These are phyloP conservation scores for Laothoe populi DNA, from an alignment of 2,888 invertebrate species.

Conservation along the genomic window DNA sequence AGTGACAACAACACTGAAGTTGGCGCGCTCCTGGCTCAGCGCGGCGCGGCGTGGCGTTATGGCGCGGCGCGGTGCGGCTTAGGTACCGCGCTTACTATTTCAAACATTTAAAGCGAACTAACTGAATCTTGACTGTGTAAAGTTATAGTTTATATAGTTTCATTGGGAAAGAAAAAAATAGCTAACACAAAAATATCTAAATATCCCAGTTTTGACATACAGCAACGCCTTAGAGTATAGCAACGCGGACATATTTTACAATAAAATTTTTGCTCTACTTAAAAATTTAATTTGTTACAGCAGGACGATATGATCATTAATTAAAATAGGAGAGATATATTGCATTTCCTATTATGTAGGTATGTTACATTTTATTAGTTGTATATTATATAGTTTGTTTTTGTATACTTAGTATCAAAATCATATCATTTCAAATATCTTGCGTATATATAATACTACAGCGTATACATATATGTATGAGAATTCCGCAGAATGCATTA, in stretches of 20 bases:
- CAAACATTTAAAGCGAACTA: neutral
- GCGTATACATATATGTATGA: too few relatives aligned
- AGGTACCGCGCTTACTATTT: slow-evolving; percentile 1
- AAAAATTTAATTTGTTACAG: too few relatives aligned
- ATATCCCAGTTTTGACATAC: slow-evolving; percentile 13
- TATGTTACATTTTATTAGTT: neutral
- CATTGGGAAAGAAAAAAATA: too few relatives aligned
- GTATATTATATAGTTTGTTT: too few relatives aligned
- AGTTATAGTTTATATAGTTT: too few relatives aligned
- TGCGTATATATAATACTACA: too few relatives aligned
- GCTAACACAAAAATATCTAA: too few relatives aligned
- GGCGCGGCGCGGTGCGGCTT: neutral
- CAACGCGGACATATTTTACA: neutral
- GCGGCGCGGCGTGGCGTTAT: neutral
- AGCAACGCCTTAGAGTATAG: too few relatives aligned
- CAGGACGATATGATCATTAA: neutral
- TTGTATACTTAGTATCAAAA: too few relatives aligned
- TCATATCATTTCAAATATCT: neutral
- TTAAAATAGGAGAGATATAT: neutral
- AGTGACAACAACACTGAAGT: slow-evolving; percentile 82
- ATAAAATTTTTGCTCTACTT: slow-evolving; percentile 1
- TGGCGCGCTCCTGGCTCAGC: slow-evolving; percentile 56
- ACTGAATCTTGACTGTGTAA: too few relatives aligned
- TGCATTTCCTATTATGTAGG: neutral
- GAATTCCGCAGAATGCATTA: neutral